Evolutionary conservation across 2,888 invertebrate species (phyloP), one percentile per base, ranked within the genome.

Genomic region (Drosophila buzzatii): DNA sequence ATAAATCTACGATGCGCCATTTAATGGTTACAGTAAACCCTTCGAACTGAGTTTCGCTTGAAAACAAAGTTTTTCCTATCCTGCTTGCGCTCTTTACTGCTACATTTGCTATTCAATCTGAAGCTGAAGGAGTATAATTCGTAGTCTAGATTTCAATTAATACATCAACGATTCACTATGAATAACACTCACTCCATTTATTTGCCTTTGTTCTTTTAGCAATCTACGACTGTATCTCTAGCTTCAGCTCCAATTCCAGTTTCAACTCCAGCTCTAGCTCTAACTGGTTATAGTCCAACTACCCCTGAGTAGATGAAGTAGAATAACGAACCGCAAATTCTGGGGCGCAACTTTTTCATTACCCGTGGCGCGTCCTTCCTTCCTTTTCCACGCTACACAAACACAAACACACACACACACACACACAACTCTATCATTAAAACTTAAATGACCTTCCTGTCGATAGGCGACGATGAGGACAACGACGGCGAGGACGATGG

Each of bases 391-490:
- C 42, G 31, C 35, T n/a, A 35, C 18, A 35, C 52, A 42, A 31
- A 18, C 33, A 37, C 20, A 9, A 70, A 67, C 27, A 35, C 47
- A 63, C 31, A 37, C 49, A 65, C 74, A 89, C 74, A 68, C 73
- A 68, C 14, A 20, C 51, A 67, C 81, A 89, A 84, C 89, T 89
- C 82, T 77, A 89, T 87, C 88, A 89, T 87, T 90, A 87, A 82
- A 90, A 89, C 90, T 87, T 87, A 84, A 87, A 87, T 87, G 87
- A 87, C 87, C 80, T 82, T 86, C 87, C 86, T 90, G 85, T 70
- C 85, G 75, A 68, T 68, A 70, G 62, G 37, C 56, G 66, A 18
- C 44, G 81, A 73, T 20, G 52, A 33, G 52, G 18, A 52, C 33
- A 39, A 35, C 35, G 10, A n/a, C n/a, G 5, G 16, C 14, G 52